phyloP scores from a whole-genome alignment of 2,797 vertebrate species.

The Acipenser transmontanus region DNA sequence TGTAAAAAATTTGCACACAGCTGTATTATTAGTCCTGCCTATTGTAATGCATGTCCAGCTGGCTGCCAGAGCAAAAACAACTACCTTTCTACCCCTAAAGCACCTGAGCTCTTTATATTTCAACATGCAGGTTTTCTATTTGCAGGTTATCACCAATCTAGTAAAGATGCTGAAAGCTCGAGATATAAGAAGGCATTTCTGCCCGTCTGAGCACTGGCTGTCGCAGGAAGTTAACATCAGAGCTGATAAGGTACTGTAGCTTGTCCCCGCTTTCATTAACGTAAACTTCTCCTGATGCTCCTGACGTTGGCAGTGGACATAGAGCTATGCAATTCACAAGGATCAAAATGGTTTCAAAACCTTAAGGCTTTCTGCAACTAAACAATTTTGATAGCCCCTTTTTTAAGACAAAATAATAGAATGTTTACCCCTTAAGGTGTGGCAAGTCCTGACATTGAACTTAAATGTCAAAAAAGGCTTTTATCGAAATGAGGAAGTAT shows the following conservation, averaged over 20 bases:
- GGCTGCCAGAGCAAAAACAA: conserved; percentile 7
- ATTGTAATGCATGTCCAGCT: conserved; percentile 1
- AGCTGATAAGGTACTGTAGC: conserved; percentile 80
- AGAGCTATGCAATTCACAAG: too few relatives aligned
- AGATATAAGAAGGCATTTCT: conserved; percentile 89
- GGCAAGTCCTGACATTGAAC: too few relatives aligned
- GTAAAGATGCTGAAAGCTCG: conserved; percentile 98
- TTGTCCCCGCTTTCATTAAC: too few relatives aligned
- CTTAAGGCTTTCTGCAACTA: conserved; percentile 44
- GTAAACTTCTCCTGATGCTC: too few relatives aligned
- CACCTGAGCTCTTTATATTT: conserved; percentile 9
- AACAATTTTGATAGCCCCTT: too few relatives aligned
- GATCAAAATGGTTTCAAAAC: too few relatives aligned
- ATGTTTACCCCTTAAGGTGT: too few relatives aligned
- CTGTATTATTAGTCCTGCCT: neutral
- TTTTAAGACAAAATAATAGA: too few relatives aligned
- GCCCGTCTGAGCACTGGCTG: conserved; percentile 89
- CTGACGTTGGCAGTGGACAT: too few relatives aligned
- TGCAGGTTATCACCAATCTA: conserved; percentile 90
- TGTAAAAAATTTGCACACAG: neutral
- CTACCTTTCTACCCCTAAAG: conserved; percentile 1
- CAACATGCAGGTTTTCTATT: neutral
- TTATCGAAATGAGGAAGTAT: too few relatives aligned
- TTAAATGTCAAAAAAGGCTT: too few relatives aligned
- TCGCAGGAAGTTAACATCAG: conserved; percentile 93